Evolutionary conservation across 1,140 invertebrate species (phyloP).

Genomic region (Zaprionus taronus): DNA sequence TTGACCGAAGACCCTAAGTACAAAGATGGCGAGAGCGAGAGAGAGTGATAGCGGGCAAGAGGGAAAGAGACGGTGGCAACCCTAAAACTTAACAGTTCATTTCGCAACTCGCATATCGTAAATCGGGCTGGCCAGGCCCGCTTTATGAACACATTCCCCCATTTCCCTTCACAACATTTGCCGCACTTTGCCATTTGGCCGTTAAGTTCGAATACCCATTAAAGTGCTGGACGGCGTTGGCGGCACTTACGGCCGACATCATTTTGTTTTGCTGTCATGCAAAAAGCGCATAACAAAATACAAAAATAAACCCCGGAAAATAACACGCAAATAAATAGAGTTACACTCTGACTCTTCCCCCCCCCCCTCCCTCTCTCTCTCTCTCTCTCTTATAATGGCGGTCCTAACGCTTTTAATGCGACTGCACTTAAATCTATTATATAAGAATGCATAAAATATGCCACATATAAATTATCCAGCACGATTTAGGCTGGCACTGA

Average conservation of each 20-base stretch:
- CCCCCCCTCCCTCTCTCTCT: not conserved
- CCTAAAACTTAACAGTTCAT: constrained; percentile 2
- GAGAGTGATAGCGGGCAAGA: not conserved
- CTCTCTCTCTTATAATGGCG: constrained; percentile 51
- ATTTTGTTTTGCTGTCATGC: constrained; percentile 58
- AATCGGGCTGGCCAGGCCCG: constrained; percentile 43
- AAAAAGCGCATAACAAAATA: constrained; percentile 63
- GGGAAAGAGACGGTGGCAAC: not conserved
- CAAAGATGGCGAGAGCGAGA: not conserved
- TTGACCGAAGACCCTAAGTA: constrained; percentile 18
- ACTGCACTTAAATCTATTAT: constrained; percentile 79
- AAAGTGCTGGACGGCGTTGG: constrained; percentile 32
- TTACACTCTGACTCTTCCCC: constrained; percentile 14
- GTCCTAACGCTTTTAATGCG: constrained; percentile 58
- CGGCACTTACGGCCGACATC: constrained; percentile 60
- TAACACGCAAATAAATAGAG: constrained; percentile 55
- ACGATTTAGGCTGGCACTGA: constrained; percentile 50
- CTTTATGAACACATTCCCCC: constrained; percentile 74
- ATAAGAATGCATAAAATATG: constrained; percentile 62
- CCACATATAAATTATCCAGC: constrained; percentile 65
- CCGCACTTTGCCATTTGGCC: constrained; percentile 14
- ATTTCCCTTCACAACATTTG: constrained; percentile 5
- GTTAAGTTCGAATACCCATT: constrained; percentile 61
- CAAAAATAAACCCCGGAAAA: constrained; percentile 1
- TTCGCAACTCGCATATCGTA: constrained; percentile 41